Conservation (phyloP, 92 coral and sea anemone genomes). For the Pocillopora meandrina region DNA sequence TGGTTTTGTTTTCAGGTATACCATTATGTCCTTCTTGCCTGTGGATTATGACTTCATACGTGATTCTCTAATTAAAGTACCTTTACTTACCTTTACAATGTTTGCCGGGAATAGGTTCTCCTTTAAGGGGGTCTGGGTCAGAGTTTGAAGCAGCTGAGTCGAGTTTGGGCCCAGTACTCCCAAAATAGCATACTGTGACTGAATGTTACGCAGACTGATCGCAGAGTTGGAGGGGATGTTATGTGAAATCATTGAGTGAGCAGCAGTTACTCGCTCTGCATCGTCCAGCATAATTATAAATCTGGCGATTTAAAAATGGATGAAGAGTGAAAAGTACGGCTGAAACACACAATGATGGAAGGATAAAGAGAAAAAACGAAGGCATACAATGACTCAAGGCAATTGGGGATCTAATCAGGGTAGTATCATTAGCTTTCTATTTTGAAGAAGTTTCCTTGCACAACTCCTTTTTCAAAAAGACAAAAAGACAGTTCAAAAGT, state of each 20-base stretch:
- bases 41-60: too few relatives aligned
- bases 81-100: conserved; percentile 71
- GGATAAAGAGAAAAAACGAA: too few relatives aligned
- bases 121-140: conserved; percentile 74
- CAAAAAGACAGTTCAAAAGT: too few relatives aligned
- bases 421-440: too few relatives aligned
- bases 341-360: too few relatives aligned
- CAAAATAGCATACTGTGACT: conserved; percentile 72
- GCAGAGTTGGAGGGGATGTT: conserved; percentile 59
- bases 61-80: neutral
- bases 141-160: conserved; percentile 72
- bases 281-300: conserved; percentile 46
- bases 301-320: neutral
- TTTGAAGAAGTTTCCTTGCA: too few relatives aligned
- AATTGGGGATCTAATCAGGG: too few relatives aligned
- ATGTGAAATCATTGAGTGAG: conserved; percentile 70
- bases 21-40: too few relatives aligned
- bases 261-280: conserved; percentile 58
- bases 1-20: too few relatives aligned
- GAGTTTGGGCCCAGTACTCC: conserved; percentile 84
- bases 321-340: too few relatives aligned
- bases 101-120: conserved; percentile 59
- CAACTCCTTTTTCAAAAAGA: too few relatives aligned
- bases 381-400: too few relatives aligned
- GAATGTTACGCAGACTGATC: conserved; percentile 54